Evolutionary conservation across 2,113 vertebrate species (phyloP), one percentile per base, ranked within the genome.

Genomic region (Xiphorhynchus elegans): DNA sequence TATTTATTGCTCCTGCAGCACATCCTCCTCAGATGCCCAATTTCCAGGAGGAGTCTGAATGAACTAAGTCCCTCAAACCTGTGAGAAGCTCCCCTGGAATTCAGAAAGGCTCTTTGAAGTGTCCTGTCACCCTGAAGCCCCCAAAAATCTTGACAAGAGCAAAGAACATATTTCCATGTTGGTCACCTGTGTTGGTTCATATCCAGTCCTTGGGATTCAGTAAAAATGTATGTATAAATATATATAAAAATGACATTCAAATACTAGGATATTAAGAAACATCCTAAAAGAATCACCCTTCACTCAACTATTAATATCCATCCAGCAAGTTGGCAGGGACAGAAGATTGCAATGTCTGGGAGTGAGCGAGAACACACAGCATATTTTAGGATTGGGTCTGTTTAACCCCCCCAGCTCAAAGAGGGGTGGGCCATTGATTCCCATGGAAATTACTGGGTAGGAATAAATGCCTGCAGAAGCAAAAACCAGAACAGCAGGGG

Each of bases 401-500:
- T 67, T 73, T 50, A 95, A 46, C 39, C 17, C 67, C 69, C 63
- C 28, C 5, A 87, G 91, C 81, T 76, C 47, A 40, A 39, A 77
- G 37, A 49, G 16, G 90, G 85, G 85, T 80, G 82, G 87, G 72
- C 75, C 83, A 86, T 29, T 21, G 64, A 84, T 93, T 94, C 68
- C 59, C 73, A 60, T 84, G 84, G 73, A 95, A 95, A 92, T 95
- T 68, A 75, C 66, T 23, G 44, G 52, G 76, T 78, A 67, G 84
- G 40, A 89, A 89, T 13, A 29, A 83, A 82, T 9, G 80, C 84
- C 84, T 91, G 80, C 59, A 94, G 84, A 92, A 90, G 62, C 37
- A 81, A 78, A 77, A 96, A 95, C 73, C 60, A 92, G 93, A 95
- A 82, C 12, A 78, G 77, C 94, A 89, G 80, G 31, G 89, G 28